Percentiles rank a stretch among this genome's conserved stretches.
phyloP scores from a whole-genome alignment of 2,888 invertebrate genomes.

The Panopea generosa region DNA sequence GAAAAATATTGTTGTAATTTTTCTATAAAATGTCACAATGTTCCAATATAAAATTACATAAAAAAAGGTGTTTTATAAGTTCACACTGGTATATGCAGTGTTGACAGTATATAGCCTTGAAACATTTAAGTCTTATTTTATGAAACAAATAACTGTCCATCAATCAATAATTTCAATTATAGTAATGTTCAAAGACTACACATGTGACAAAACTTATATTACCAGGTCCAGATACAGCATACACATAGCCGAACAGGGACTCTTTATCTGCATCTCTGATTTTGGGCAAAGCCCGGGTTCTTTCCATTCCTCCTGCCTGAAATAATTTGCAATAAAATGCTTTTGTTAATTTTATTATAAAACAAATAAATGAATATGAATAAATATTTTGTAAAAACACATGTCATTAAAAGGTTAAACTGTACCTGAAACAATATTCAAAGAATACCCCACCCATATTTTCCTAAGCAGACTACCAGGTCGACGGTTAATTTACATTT shows the following conservation, averaged over 20 bases:
- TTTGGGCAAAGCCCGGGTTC: conserved; percentile 75
- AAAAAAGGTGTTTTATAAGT: too few relatives aligned
- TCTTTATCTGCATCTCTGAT: conserved; percentile 92
- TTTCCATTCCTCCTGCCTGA: conserved; percentile 75
- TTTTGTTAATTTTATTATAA: background rate
- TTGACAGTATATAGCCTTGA: too few relatives aligned
- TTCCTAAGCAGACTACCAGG: background rate
- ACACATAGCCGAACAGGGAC: conserved; percentile 96
- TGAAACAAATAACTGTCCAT: too few relatives aligned
- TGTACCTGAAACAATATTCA: background rate
- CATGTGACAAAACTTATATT: conserved; percentile 75
- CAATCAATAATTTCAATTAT: too few relatives aligned
- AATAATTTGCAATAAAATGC: conserved; percentile 12
- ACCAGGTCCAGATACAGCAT: conserved; percentile 99
- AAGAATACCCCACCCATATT: conserved; percentile 4
- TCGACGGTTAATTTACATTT: background rate
- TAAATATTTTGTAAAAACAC: background rate
- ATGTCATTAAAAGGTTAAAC: background rate
- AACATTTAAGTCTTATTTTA: too few relatives aligned
- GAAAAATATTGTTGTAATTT: too few relatives aligned
- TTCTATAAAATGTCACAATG: too few relatives aligned
- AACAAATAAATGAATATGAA: background rate
- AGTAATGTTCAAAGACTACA: too few relatives aligned
- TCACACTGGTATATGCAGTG: too few relatives aligned
- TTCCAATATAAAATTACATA: too few relatives aligned